These are phyloP conservation scores for Cremastinae sp. DNA, from an alignment of 2,888 invertebrate genomes.

Conservation along the genomic window DNA sequence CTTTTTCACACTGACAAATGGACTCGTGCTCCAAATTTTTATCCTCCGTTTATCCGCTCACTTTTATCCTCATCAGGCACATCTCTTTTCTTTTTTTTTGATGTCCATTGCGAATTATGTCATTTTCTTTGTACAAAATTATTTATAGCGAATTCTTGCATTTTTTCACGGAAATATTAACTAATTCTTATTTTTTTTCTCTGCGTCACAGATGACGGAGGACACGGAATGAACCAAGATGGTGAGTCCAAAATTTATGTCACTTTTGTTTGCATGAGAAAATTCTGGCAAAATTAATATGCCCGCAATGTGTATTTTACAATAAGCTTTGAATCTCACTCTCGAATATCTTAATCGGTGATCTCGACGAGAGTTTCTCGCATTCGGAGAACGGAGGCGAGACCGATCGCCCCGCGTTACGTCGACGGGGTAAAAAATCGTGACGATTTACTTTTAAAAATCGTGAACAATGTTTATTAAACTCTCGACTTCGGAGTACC, in stretches of 20 bases:
- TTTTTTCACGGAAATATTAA: no score
- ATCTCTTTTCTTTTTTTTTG: no score
- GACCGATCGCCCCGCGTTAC: background rate
- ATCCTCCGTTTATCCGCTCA: background rate
- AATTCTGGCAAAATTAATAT: background rate
- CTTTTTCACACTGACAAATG: conserved; percentile 2
- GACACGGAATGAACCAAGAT: conserved; percentile 78
- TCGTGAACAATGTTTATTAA: conserved; percentile 55
- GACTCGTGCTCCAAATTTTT: conserved; percentile 3
- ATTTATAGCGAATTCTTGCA: background rate
- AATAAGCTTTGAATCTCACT: background rate
- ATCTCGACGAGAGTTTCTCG: no score
- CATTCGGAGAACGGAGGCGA: no score
- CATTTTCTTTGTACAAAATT: background rate
- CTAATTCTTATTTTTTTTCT: conserved; percentile 60
- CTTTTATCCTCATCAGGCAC: no score
- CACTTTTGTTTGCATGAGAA: conserved; percentile 8
- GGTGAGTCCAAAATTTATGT: conserved; percentile 71
- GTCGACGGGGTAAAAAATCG: no score
- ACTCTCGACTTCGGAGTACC: conserved; percentile 38
- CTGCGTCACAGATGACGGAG: conserved; percentile 73
- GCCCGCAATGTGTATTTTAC: background rate
- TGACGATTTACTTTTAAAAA: conserved; percentile 14
- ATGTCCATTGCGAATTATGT: no score
- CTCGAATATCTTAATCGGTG: no score